Conservation (phyloP, 2,888 invertebrate species). For the Pecten maximus region DNA sequence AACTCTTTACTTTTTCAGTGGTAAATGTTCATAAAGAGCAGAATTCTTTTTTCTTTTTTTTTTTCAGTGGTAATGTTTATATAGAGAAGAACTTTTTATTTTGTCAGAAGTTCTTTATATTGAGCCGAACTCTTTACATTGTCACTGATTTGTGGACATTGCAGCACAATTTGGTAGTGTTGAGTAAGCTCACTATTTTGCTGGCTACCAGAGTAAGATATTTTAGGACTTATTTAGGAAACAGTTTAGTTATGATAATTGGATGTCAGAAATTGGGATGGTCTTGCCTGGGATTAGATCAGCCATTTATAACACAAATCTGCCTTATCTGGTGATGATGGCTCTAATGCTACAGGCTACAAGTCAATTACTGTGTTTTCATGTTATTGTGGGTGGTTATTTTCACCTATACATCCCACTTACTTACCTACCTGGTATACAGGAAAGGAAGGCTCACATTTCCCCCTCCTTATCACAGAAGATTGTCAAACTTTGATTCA, state of each 20-base stretch:
- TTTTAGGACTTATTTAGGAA: background rate
- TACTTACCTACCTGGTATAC: background rate
- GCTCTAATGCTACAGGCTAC: background rate
- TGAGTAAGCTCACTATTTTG: background rate
- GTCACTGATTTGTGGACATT: background rate
- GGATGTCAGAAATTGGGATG: background rate
- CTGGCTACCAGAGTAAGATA: background rate
- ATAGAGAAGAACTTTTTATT: no score
- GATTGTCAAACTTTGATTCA: slow-evolving; percentile 26
- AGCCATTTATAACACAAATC: background rate
- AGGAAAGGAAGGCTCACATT: background rate
- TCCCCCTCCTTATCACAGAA: background rate
- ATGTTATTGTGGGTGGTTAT: background rate
- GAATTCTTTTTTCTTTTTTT: no score
- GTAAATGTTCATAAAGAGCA: no score
- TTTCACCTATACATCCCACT: background rate
- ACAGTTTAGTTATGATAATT: background rate
- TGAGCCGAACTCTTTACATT: no score
- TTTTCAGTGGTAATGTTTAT: no score
- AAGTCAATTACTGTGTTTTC: background rate
- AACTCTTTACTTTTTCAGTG: no score
- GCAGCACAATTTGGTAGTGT: background rate
- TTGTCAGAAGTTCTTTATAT: no score
- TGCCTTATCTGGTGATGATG: background rate
- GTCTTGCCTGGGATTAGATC: background rate